phyloP scores from a whole-genome alignment of 1,140 invertebrate genomes.

The Drosophila seguyi region DNA sequence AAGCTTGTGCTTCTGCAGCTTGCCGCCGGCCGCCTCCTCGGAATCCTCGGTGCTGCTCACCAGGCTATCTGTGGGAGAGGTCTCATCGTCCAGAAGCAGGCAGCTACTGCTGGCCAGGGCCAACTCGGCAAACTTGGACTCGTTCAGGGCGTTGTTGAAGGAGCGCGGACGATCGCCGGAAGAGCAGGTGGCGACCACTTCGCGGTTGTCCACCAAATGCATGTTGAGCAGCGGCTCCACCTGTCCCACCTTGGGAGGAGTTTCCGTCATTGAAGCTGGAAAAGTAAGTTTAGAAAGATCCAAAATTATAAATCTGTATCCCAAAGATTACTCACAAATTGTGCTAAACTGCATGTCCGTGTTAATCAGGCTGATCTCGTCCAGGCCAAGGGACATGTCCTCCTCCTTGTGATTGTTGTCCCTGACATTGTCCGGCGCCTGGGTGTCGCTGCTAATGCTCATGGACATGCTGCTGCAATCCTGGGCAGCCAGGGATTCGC shows the following conservation, averaged over 20 bases:
- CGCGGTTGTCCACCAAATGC: conserved; percentile 67
- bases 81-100: conserved; percentile 90
- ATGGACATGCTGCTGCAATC: conserved; percentile 87
- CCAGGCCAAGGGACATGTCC: conserved; percentile 68
- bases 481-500: conserved; percentile 88
- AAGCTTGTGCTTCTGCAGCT: conserved; percentile 84
- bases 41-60: conserved; percentile 90
- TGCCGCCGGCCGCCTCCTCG: conserved; percentile 85
- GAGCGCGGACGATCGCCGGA: conserved; percentile 77
- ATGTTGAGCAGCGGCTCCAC: conserved; percentile 63
- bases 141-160: conserved; percentile 87
- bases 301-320: not conserved
- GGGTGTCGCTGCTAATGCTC: conserved; percentile 86
- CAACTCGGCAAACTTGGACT: conserved; percentile 91
- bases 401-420: conserved; percentile 49
- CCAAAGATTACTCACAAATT: conserved; percentile 63
- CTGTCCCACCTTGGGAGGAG: conserved; percentile 40
- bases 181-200: conserved; percentile 28
- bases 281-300: not conserved
- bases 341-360: conserved; percentile 80
- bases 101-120: conserved; percentile 89
- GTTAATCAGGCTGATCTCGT: conserved; percentile 70
- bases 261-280: conserved; percentile 75
- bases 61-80: conserved; percentile 91
- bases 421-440: conserved; percentile 27